Evolutionary conservation across 2,113 vertebrate genomes (phyloP).

Genomic region (Zapornia atra): DNA sequence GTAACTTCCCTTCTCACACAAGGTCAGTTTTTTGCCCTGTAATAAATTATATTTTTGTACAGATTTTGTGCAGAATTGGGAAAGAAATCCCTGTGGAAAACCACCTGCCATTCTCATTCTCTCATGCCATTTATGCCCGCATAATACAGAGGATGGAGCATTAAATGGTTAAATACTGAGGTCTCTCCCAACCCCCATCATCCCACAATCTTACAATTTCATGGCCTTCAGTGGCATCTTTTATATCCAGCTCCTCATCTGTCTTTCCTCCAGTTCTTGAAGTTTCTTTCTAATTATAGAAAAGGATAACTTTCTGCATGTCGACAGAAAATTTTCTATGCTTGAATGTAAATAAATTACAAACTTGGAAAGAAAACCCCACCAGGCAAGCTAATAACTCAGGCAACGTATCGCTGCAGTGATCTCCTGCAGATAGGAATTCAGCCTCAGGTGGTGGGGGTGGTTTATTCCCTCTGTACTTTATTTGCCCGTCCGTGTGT

Average conservation of each 20-base stretch:
- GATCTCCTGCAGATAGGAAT: neutral
- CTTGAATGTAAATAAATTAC: constrained; percentile 10
- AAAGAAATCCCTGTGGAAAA: neutral
- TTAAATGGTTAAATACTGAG: neutral
- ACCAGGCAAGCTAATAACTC: neutral
- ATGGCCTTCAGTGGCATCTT: neutral
- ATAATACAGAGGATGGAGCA: accelerated
- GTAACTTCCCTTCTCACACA: neutral
- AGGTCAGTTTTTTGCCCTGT: neutral
- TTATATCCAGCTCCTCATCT: neutral
- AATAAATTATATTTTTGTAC: neutral
- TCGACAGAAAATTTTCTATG: neutral
- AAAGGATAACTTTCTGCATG: neutral
- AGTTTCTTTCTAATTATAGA: neutral
- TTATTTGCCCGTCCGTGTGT: neutral
- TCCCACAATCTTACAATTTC: neutral
- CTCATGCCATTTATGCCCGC: accelerated
- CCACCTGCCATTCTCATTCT: neutral
- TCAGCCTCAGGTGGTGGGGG: neutral
- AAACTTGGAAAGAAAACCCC: neutral
- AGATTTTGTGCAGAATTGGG: neutral
- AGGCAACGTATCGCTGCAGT: neutral
- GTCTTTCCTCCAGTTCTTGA: neutral
- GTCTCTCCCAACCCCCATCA: neutral
- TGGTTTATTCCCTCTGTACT: neutral